Percentiles rank a stretch among this genome's conserved stretches.
Conservation (phyloP, 1,140 invertebrate species). For the Sweltsa coloradensis region DNA sequence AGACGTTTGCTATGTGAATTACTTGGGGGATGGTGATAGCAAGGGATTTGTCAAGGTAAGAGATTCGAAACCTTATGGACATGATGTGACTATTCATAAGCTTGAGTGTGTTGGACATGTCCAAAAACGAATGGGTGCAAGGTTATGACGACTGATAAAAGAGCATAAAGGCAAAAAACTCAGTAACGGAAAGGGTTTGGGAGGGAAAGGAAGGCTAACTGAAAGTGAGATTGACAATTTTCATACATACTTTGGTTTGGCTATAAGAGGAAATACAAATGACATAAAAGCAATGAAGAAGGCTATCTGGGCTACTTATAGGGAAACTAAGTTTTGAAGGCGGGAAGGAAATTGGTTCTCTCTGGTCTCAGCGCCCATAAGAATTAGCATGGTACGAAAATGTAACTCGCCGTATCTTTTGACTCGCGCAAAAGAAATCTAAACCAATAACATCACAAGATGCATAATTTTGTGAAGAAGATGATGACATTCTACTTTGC, state of each 20-base stretch:
- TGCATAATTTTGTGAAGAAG: too few species aligned
- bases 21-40: slow-evolving; percentile 19
- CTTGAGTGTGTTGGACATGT: slow-evolving; percentile 15
- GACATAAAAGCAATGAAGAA: slow-evolving; percentile 6
- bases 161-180: slow-evolving; percentile 3
- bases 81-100: slow-evolving; percentile 4
- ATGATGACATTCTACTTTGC: too few species aligned
- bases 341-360: too few species aligned
- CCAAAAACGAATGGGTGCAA: slow-evolving; percentile 12
- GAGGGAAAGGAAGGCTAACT: slow-evolving; percentile 9
- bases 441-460: too few species aligned
- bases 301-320: slow-evolving; percentile 9
- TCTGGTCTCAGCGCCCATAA: too few species aligned
- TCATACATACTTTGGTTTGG: slow-evolving; percentile 12
- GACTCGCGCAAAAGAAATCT: too few species aligned
- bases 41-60: slow-evolving; percentile 11
- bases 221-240: slow-evolving; percentile 2
- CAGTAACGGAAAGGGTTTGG: slow-evolving; percentile 5
- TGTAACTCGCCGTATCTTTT: too few species aligned
- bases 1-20: slow-evolving; percentile 12
- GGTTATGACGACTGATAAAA: slow-evolving; percentile 6
- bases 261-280: slow-evolving; percentile 9
- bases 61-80: slow-evolving; percentile 10
- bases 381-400: too few species aligned
- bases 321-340: too few species aligned